Conservation (phyloP, 2,888 invertebrate species). For the Scaptomyza polygonia region DNA sequence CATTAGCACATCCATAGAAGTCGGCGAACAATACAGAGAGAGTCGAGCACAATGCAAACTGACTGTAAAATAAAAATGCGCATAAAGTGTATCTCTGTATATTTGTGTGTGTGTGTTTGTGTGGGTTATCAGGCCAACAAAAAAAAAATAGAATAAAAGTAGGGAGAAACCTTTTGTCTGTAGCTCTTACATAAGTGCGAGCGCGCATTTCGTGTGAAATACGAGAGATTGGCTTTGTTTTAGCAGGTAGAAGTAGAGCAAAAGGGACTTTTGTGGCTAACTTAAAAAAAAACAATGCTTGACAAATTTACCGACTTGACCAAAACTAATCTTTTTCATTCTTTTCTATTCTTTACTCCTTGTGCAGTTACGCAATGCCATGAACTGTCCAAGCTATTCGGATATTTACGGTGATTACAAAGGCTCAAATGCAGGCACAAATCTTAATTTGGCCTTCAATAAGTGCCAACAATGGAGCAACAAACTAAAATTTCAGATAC, state of each 20-base stretch:
- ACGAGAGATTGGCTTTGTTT: constrained; percentile 20
- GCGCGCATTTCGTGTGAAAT: constrained; percentile 53
- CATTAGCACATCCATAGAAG: constrained; percentile 54
- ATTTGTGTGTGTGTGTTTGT: constrained; percentile 42
- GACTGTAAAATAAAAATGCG: constrained; percentile 44
- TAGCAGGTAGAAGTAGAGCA: constrained; percentile 22
- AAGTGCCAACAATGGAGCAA: constrained; percentile 79
- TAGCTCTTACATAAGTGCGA: constrained; percentile 36
- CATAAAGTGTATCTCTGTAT: constrained; percentile 25
- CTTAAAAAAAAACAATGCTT: constrained; percentile 24
- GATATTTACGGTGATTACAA: constrained; percentile 66
- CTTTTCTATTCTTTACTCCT: constrained; percentile 11
- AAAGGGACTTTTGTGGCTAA: constrained; percentile 13
- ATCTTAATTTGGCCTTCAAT: constrained; percentile 70
- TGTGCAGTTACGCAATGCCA: constrained; percentile 66
- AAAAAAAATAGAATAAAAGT: constrained; percentile 8
- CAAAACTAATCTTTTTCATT: constrained; percentile 56
- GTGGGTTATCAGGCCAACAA: constrained; percentile 43
- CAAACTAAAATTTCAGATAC: constrained; percentile 68
- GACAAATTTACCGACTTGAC: constrained; percentile 31
- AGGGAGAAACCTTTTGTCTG: constrained; percentile 31
- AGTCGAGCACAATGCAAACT: constrained; percentile 33
- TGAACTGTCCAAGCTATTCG: constrained; percentile 75
- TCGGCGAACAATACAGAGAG: constrained; percentile 28
- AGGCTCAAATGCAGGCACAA: constrained; percentile 56